Base-by-base conservation (phyloP, 2,113 vertebrate genomes). In the Tautogolabrus adspersus region DNA sequence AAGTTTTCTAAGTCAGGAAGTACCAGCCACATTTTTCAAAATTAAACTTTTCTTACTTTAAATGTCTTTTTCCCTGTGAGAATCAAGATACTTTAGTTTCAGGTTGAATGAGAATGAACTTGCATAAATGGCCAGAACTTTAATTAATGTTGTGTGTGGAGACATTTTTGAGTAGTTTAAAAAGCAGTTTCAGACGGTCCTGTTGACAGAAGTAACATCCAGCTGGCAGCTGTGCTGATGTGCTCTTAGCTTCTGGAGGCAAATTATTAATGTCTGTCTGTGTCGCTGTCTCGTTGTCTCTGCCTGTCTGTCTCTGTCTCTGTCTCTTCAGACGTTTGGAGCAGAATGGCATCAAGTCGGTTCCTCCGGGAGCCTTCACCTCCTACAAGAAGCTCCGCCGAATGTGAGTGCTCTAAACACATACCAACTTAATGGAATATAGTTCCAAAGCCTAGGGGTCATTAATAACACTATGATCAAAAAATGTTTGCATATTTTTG, bases 301-400 rank as follows among this genome's bases (percentile, higher is more conserved):
- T 61, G 5, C n/a, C 37, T 26, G 26, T 61, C 19, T 67, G 30
- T 10, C 16, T 78, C 16, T 78, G 30, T 72, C 26, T 26, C 18
- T 81, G 38, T 70, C 23, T 44, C 59, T 63, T 0, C 67, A 94
- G 97, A 82, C 97, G 97, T 59, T 84, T 98, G 82, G 97, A 98
- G 81, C 96, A 97, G 83, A 98, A 98, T 0, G 97, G 96, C 34
- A 98, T 98, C 93, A 97, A 98, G 89, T 98, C 96, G 2, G 95
- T 98, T 46, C 96, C 97, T 10, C 96, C 97, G 0, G 97, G 96
- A 0, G 95, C 97, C 74, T 98, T 98, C 85, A 96, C 95, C 18
- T 96, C 96, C 52, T 98, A 98, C 88, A 96, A 97, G 91, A 98
- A 97, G 82, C 95, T 98, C 6, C 93, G 96, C 0, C 91, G 97